Base-by-base conservation (phyloP, 2,113 vertebrate genomes). In the Lasiurus borealis region DNA sequence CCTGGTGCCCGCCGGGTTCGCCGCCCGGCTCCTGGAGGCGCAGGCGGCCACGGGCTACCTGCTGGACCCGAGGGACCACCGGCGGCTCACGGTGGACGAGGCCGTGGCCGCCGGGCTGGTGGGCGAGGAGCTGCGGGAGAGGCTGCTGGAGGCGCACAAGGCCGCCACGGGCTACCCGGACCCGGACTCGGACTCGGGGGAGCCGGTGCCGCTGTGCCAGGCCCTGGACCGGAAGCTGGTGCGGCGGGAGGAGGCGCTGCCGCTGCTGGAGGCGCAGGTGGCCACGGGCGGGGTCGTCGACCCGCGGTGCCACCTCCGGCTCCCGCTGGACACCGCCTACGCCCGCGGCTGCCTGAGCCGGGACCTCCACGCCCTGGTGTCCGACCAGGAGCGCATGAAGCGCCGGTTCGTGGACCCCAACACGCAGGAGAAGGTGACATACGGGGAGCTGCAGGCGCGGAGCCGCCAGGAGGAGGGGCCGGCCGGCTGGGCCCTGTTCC, bases 401-500 rank as follows among this genome's bases (percentile, higher is more conserved):
- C 98, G 94, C 82, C 97, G 98, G 1, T 99, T 98, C 27, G 46
- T 97, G 52, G 98, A 99, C 0, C 98, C 98, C 0, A 98, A 98
- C 94, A 98, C 98, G 0, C 94, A 48, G 0, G 98, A 98, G 85
- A 98, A 97, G 16, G 97, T 97, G 77, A 98, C 98, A 0, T 99
- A 99, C 84, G 78, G 68, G 9, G 95, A 98, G n/a, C 97, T 98
- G 0, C 96, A 98, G 83, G 57, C 97, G 1, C 95, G 98, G 19
- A 98, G 98, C 36, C 66, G 40, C 14, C 75, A 0, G 11, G 97
- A 98, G 6, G 0, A 15, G 8, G 52, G 88, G 1, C 96, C 89
- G 0, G 98, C 89, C 0, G 98, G 98, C 1, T 50, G 81, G 40
- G 48, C 76, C 4, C 80, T 99, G 13, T 96, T 99, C n/a, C 98